Conservation (phyloP, 2,797 vertebrate species). For the Platyrinchus mystaceus region DNA sequence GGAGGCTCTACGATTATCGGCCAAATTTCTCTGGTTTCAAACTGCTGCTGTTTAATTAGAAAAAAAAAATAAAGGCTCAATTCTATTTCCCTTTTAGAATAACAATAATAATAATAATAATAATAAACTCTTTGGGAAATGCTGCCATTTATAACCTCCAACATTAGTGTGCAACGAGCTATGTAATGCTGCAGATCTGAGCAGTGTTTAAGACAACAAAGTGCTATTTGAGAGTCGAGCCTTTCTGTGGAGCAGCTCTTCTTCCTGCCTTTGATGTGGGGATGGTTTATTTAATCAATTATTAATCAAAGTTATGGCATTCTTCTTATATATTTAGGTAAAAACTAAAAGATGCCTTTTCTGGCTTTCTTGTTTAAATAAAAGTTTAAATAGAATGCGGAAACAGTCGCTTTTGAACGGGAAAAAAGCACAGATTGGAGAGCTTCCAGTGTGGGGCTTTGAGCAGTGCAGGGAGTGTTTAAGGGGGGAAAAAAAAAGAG, state of each 20-base stretch:
- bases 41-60: constrained; percentile 81
- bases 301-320: constrained; percentile 98
- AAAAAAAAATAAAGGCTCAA: constrained; percentile 31
- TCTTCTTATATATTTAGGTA: constrained; percentile 88
- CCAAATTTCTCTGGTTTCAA: constrained; percentile 83
- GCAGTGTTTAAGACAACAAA: constrained; percentile 96
- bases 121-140: background rate
- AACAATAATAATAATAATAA: background rate
- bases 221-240: constrained; percentile 90
- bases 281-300: constrained; percentile 97
- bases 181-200: constrained; percentile 78
- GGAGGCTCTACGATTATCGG: constrained; percentile 77
- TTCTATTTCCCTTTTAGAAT: constrained; percentile 68
- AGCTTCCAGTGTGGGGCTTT: constrained; percentile 32
- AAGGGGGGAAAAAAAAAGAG: background rate
- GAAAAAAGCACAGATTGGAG: background rate
- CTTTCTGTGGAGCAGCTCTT: constrained; percentile 86
- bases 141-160: constrained; percentile 69
- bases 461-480: background rate
- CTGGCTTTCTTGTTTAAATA: constrained; percentile 82
- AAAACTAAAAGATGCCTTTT: constrained; percentile 89
- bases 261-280: constrained; percentile 98
- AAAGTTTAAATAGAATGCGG: constrained; percentile 75
- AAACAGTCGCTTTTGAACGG: constrained; percentile 64
- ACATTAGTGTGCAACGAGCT: constrained; percentile 70